Conservation (phyloP, 2,888 invertebrate species). For the Cepaea hortensis region DNA sequence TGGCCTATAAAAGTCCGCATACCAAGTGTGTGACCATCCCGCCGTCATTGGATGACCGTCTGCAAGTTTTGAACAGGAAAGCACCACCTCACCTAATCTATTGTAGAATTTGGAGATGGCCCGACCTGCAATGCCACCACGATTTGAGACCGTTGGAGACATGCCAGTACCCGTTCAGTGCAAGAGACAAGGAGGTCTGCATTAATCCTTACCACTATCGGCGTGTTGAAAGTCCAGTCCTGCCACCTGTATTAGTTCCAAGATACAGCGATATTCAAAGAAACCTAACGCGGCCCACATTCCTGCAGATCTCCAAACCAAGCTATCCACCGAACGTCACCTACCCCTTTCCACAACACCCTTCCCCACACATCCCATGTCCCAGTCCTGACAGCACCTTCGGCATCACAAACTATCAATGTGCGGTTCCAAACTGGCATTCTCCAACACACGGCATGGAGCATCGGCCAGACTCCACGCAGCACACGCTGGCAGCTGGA, state of each 20-base stretch:
- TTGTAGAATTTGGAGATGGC: conserved; percentile 99
- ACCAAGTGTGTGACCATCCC: conserved; percentile 99
- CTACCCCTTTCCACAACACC: conserved; percentile 66
- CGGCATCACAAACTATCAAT: not conserved
- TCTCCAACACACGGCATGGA: too few species aligned
- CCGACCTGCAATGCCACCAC: conserved; percentile 98
- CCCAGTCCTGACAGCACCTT: too few species aligned
- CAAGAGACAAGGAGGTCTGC: conserved; percentile 98
- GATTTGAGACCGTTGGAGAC: conserved; percentile 96
- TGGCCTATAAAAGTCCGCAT: conserved; percentile 94
- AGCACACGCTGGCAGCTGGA: not conserved
- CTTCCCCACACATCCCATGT: conserved; percentile 53
- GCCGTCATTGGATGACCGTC: conserved; percentile 93
- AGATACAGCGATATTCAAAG: conserved; percentile 91
- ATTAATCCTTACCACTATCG: conserved; percentile 99
- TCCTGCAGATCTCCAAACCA: conserved; percentile 88
- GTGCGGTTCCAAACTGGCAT: not conserved
- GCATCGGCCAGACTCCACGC: not conserved
- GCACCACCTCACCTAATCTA: conserved; percentile 99
- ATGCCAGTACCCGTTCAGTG: conserved; percentile 96
- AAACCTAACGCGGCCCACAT: conserved; percentile 81
- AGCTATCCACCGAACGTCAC: conserved; percentile 91
- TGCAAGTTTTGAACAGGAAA: conserved; percentile 97
- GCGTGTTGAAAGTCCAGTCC: conserved; percentile 93
- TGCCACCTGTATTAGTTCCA: conserved; percentile 98